Base-by-base conservation (phyloP, 2,888 invertebrate species). In the Gerosis bhagava region DNA sequence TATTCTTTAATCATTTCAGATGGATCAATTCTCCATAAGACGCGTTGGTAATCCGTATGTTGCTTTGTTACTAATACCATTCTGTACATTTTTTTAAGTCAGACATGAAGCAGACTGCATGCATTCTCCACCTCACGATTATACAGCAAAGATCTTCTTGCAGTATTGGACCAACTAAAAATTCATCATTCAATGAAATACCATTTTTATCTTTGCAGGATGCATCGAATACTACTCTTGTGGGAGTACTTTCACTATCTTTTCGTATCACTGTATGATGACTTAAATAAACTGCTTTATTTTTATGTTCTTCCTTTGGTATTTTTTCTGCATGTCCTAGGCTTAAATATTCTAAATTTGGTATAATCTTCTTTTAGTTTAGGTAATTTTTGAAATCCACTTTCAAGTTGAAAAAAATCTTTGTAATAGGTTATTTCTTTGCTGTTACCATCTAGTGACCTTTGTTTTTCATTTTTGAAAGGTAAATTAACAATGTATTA, bases 371-470 rank as follows among this genome's bases (percentile, higher is more conserved):
- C 12, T 12, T 36, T 43, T 11, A 49, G n/a, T 3, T 39, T 22
- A 3, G 39, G 36, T 1, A 16, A 11, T 44, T 29, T 52, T 8
- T 34, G 6, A 7, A 62, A 53, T 26, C 35, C 49, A 37, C 24
- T 50, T 49, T 62, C 56, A 42, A 57, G 29, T 42, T 49, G 53
- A 12, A 44, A 10, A 13, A 62, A 49, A n/a, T 56, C 61, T 57
- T 51, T 56, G 53, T 13, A 42, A 26, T 8, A n/a, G n/a, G 62
- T 58, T 31, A 55, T 55, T 7, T 54, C 50, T 50, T 34, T 53
- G 10, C 55, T 57, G 8, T 54, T 52, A 31, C 55, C 58, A 4
- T 54, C 25, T 11, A 24, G 36, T 26, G 51, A 22, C 10, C n/a
- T n/a, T n/a, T n/a, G n/a, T n/a, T n/a, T n/a, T n/a, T n/a, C n/a